A percentile compares a stretch with the other conserved stretches of the same genome.
Conservation (phyloP, 2,888 invertebrate genomes). For the Zeuzera pyrina region DNA sequence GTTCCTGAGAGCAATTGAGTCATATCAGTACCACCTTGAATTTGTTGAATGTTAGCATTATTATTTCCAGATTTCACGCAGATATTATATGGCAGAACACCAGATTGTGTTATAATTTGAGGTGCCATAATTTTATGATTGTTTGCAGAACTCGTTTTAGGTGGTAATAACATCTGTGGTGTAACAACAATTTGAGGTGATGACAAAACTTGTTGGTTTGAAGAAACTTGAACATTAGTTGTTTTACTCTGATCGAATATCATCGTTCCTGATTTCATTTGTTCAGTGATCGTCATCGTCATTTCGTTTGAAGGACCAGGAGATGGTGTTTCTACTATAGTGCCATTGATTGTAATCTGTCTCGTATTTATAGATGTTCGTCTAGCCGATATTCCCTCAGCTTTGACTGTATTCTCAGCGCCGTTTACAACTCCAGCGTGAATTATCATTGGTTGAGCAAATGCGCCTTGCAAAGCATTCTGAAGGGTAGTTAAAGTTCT, state of each 20-base stretch:
- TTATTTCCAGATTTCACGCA: constrained; percentile 62
- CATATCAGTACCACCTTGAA: constrained; percentile 57
- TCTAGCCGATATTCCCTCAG: constrained; percentile 62
- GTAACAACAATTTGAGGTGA: constrained; percentile 68
- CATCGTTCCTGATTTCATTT: constrained; percentile 63
- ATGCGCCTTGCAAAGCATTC: constrained; percentile 65
- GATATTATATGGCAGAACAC: constrained; percentile 61
- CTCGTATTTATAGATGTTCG: constrained; percentile 67
- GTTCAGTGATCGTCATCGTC: constrained; percentile 67
- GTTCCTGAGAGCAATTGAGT: constrained; percentile 55
- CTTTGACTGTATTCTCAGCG: constrained; percentile 57
- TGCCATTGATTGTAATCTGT: constrained; percentile 68
- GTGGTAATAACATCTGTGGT: constrained; percentile 63
- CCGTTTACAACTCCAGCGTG: constrained; percentile 63
- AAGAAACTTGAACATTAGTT: constrained; percentile 60
- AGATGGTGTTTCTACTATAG: constrained; percentile 69
- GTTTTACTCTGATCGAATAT: constrained; percentile 65
- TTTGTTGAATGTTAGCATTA: constrained; percentile 53
- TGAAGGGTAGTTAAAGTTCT: constrained; percentile 64
- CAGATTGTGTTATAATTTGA: constrained; percentile 61
- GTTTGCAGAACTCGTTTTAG: constrained; percentile 51
- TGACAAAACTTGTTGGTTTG: constrained; percentile 57
- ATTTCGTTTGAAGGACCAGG: constrained; percentile 65
- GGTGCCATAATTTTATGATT: constrained; percentile 58
- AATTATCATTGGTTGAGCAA: constrained; percentile 66